phyloP scores from a whole-genome alignment of 2,888 invertebrate species.

The Calliscelio sp. region DNA sequence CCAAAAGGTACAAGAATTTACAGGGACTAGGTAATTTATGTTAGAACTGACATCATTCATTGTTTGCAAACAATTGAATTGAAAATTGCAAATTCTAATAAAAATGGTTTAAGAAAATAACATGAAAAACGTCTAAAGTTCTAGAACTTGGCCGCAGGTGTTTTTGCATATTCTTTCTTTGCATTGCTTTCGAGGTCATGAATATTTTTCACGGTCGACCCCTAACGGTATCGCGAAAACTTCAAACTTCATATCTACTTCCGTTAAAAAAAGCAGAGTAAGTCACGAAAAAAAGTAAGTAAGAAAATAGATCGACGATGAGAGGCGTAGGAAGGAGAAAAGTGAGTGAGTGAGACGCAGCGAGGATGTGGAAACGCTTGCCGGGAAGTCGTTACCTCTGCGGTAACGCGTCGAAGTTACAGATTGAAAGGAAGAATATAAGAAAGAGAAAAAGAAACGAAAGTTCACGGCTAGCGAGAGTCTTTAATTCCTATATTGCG shows the following conservation, averaged over 20 bases:
- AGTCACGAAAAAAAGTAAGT: slow-evolving; percentile 45
- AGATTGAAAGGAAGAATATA: slow-evolving; percentile 71
- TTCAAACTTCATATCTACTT: slow-evolving; percentile 55
- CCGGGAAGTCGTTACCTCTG: slow-evolving; percentile 72
- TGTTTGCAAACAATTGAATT: no score
- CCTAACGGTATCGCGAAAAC: slow-evolving; percentile 66
- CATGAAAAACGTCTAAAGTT: no score
- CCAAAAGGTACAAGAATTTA: no score
- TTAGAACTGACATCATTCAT: no score
- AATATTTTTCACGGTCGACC: slow-evolving; percentile 67
- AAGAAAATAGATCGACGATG: slow-evolving; percentile 48
- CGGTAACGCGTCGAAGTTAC: slow-evolving; percentile 71
- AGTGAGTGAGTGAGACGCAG: slow-evolving; percentile 44
- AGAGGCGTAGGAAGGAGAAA: slow-evolving; percentile 55
- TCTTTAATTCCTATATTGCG: slow-evolving; percentile 71
- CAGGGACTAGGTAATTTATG: no score
- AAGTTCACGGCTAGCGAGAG: slow-evolving; percentile 73
- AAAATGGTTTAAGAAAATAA: slow-evolving; percentile 26
- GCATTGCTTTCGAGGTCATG: slow-evolving; percentile 58
- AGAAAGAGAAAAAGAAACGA: slow-evolving; percentile 71
- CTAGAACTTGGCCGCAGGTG: slow-evolving; percentile 36
- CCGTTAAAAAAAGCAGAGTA: slow-evolving; percentile 57
- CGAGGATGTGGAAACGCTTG: slow-evolving; percentile 71
- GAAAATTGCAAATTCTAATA: neutral
- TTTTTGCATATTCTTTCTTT: slow-evolving; percentile 56